phyloP scores from a whole-genome alignment of 2,797 vertebrate species.

The Crenichthys baileyi region DNA sequence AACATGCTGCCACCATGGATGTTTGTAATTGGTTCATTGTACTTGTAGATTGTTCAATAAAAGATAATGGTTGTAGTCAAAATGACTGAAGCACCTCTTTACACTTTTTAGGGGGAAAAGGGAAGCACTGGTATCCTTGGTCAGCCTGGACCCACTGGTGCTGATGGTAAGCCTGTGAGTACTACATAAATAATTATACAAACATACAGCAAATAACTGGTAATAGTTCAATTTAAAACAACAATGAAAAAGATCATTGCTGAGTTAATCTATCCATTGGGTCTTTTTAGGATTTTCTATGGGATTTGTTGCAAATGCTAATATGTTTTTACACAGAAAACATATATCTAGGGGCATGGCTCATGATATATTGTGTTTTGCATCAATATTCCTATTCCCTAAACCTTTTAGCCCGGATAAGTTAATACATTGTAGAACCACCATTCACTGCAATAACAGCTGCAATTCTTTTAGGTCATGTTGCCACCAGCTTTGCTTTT shows the following conservation, averaged over 20 bases:
- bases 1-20: constrained; percentile 23
- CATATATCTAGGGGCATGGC: neutral
- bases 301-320: neutral
- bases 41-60: neutral
- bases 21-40: constrained; percentile 12
- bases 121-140: constrained; percentile 86
- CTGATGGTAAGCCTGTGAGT: constrained; percentile 99
- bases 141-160: constrained; percentile 91
- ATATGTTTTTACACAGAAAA: neutral
- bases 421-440: neutral
- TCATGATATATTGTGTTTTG: neutral
- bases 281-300: constrained; percentile 23
- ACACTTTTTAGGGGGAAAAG: constrained; percentile 84
- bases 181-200: constrained; percentile 94
- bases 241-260: constrained; percentile 27
- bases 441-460: neutral
- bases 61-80: constrained; percentile 2
- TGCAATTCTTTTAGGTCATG: too few species aligned
- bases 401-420: neutral
- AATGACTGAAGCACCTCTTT: constrained; percentile 18
- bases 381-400: neutral
- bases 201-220: constrained; percentile 64
- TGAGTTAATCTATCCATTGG: constrained; percentile 33
- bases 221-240: constrained; percentile 27
- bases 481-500: neutral